These are phyloP conservation scores for Aphelenchoides avenae DNA, from an alignment of 1,140 invertebrate species.

Conservation along the genomic window DNA sequence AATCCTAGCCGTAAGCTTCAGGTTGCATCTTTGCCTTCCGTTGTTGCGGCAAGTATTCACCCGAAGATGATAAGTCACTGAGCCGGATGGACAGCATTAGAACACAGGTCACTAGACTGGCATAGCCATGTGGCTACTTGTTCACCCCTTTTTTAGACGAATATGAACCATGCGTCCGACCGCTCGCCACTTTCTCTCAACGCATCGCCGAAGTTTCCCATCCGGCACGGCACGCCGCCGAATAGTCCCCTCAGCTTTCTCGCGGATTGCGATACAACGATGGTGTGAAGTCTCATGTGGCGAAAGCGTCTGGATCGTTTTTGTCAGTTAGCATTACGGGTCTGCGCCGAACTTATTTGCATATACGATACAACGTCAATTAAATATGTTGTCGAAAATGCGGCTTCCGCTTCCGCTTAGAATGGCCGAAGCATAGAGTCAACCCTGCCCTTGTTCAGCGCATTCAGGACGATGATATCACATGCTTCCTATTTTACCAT, in stretches of 20 bases:
- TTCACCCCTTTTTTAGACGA: slow-evolving; percentile 1
- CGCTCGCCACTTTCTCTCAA: slow-evolving; percentile 13
- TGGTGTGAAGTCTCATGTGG: slow-evolving; percentile 45
- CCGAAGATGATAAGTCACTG: slow-evolving; percentile 44
- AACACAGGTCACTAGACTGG: slow-evolving; percentile 28
- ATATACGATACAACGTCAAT: too few relatives aligned
- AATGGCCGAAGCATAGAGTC: too few relatives aligned
- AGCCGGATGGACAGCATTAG: slow-evolving; percentile 32
- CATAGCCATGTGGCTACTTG: slow-evolving; percentile 4
- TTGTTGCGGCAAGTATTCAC: slow-evolving; percentile 56
- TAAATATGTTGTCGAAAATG: too few relatives aligned
- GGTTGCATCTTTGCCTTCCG: slow-evolving; percentile 59
- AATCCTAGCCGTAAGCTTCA: slow-evolving; percentile 12
- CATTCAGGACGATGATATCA: too few relatives aligned
- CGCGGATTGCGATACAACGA: slow-evolving; percentile 38
- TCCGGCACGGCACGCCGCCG: slow-evolving; percentile 37
- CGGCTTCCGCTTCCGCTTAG: too few relatives aligned
- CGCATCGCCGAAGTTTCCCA: slow-evolving; percentile 46
- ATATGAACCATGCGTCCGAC: slow-evolving; percentile 9
- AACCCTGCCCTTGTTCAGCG: too few relatives aligned
- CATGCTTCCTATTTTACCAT: too few relatives aligned
- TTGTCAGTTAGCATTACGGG: too few relatives aligned
- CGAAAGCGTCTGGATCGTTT: too few relatives aligned
- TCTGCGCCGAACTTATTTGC: too few relatives aligned
- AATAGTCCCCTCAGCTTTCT: slow-evolving; percentile 31